Evolutionary conservation across 35 echinoderm and acorn worm species (phyloP).

Genomic region (Heliocidaris tuberculata): DNA sequence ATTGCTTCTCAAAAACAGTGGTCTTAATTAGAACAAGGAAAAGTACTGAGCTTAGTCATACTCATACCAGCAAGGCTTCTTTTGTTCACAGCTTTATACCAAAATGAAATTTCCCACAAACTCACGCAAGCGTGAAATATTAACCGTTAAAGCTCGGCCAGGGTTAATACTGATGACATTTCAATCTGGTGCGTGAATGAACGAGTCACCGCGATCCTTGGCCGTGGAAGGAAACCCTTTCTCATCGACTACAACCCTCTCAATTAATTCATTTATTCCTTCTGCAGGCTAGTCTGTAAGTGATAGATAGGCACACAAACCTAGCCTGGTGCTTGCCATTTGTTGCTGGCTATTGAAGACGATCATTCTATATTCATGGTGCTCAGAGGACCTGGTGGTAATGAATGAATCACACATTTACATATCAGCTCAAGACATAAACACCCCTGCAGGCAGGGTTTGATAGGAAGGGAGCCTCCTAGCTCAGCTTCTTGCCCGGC

Average conservation of each 20-base stretch:
- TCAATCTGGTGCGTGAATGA: neutral
- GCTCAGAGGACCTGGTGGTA: neutral
- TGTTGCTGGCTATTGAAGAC: neutral
- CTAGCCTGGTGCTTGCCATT: neutral
- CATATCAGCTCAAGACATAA: constrained; percentile 25
- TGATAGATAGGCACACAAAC: neutral
- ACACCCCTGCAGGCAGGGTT: neutral
- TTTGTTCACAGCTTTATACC: neutral
- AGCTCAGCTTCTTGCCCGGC: neutral
- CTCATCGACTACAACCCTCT: neutral
- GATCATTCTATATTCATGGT: constrained; percentile 28
- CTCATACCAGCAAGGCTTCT: neutral
- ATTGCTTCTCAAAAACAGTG: neutral
- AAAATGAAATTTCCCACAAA: constrained; percentile 5
- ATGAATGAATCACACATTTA: constrained; percentile 42
- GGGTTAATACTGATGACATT: constrained; percentile 12
- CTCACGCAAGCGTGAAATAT: constrained; percentile 1
- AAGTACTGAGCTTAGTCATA: neutral
- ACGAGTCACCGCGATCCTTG: neutral
- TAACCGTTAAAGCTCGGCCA: neutral
- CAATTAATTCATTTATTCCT: constrained; percentile 23
- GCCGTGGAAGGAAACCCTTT: neutral
- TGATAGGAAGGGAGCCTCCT: neutral
- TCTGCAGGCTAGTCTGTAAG: constrained; percentile 30
- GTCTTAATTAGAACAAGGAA: neutral